Percentiles rank a stretch among this genome's conserved stretches.
These are phyloP conservation scores for Myioborus miniatus DNA, from an alignment of 2,797 vertebrate species.

Conservation along the genomic window DNA sequence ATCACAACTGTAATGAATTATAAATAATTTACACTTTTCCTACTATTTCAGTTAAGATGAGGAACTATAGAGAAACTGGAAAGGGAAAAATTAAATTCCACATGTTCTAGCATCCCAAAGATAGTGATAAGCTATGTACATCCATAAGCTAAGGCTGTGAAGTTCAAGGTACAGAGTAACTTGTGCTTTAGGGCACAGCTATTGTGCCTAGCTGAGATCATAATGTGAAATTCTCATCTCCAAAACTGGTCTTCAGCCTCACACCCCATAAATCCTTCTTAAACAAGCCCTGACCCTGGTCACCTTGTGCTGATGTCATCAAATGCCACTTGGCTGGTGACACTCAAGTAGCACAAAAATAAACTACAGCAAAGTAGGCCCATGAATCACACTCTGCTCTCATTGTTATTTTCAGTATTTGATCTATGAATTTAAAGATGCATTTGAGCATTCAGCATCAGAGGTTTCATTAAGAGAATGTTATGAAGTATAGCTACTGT, in stretches of 20 bases:
- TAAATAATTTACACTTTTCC: not conserved
- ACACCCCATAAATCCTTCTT: not conserved
- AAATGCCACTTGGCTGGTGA: not conserved
- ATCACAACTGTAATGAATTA: not conserved
- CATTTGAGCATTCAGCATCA: not conserved
- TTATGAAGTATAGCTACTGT: not conserved
- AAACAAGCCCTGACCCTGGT: not conserved
- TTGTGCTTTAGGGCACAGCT: not conserved
- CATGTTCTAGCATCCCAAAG: not conserved
- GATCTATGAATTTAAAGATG: not conserved
- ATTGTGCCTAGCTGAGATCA: not conserved
- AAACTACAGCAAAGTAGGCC: not conserved
- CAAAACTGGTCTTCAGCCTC: not conserved
- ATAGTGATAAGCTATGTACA: not conserved
- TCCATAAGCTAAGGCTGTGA: not conserved
- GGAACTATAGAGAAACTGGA: not conserved
- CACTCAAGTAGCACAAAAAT: constrained; percentile 38
- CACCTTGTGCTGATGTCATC: constrained; percentile 21
- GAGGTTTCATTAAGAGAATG: not conserved
- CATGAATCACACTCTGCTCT: not conserved
- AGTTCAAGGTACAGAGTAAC: not conserved
- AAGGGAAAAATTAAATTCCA: not conserved
- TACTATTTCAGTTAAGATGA: not conserved
- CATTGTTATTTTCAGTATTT: constrained; percentile 16
- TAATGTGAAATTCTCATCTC: not conserved